phyloP scores from a whole-genome alignment of 2,113 vertebrate species.

The Tamias sibiricus region DNA sequence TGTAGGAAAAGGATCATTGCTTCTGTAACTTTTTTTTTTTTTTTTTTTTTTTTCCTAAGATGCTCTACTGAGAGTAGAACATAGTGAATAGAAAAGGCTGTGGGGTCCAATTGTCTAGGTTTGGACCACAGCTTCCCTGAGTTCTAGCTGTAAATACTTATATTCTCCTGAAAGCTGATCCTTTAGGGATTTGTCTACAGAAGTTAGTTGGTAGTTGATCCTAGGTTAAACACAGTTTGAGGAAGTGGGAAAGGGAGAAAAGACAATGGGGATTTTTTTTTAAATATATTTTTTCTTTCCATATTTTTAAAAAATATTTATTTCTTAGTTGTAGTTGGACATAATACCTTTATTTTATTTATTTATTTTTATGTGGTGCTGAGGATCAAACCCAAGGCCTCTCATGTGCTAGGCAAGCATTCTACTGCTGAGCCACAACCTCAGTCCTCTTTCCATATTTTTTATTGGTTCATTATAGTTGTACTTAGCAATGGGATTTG shows the following conservation, averaged over 20 bases:
- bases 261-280: not conserved
- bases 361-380: too few relatives aligned
- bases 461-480: too few relatives aligned
- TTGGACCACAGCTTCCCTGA: not conserved
- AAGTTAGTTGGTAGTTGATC: not conserved
- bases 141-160: not conserved
- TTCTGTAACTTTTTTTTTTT: not conserved
- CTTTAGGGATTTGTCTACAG: not conserved
- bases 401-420: too few relatives aligned
- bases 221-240: not conserved
- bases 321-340: too few relatives aligned
- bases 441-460: too few relatives aligned
- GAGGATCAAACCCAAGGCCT: too few relatives aligned
- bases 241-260: not conserved
- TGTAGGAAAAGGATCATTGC: not conserved
- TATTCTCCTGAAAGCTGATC: not conserved
- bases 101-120: not conserved
- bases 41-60: not conserved
- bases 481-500: too few relatives aligned
- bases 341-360: too few relatives aligned
- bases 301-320: too few relatives aligned
- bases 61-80: not conserved
- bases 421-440: too few relatives aligned
- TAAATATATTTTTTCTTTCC: too few relatives aligned
- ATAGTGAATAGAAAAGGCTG: not conserved